A percentile compares a stretch with the other conserved stretches of the same genome.
Evolutionary conservation across 2,113 vertebrate species (phyloP).

Genomic region (Chelonoidis abingdonii): DNA sequence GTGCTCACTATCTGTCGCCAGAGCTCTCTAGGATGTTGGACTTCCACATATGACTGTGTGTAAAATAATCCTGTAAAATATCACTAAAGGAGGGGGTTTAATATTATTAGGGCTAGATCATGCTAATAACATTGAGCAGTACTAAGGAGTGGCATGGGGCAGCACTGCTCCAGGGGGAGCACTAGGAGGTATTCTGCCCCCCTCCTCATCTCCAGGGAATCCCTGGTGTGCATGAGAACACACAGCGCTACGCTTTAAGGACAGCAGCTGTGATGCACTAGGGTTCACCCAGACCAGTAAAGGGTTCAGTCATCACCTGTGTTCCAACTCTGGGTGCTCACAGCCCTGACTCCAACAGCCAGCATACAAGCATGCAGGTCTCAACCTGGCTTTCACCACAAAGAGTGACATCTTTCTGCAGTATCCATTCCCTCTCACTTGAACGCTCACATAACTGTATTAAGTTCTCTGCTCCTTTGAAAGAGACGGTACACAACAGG

Average conservation of each 20-base stretch:
- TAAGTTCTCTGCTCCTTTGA: not conserved
- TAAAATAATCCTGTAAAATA: not conserved
- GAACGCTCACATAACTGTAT: not conserved
- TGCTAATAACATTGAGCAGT: not conserved
- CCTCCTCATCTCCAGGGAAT: not conserved
- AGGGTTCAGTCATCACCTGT: not conserved
- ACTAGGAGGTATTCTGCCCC: not conserved
- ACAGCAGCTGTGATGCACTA: not conserved
- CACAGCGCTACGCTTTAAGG: rapidly evolving
- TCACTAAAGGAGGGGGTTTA: not conserved
- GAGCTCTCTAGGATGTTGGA: not conserved
- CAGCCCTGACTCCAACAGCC: not conserved
- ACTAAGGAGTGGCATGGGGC: not conserved
- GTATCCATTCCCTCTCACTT: not conserved
- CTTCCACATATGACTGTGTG: not conserved
- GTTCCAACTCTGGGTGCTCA: not conserved
- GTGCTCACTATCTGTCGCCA: not conserved
- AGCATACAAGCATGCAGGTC: not conserved
- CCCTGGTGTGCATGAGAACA: not conserved
- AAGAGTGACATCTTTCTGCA: not conserved
- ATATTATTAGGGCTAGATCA: not conserved
- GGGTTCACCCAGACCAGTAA: not conserved
- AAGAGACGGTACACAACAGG: not conserved
- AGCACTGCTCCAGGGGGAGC: not conserved
- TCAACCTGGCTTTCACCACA: not conserved